phyloP scores from a whole-genome alignment of 2,113 vertebrate species.

The Oreamnos americanus region DNA sequence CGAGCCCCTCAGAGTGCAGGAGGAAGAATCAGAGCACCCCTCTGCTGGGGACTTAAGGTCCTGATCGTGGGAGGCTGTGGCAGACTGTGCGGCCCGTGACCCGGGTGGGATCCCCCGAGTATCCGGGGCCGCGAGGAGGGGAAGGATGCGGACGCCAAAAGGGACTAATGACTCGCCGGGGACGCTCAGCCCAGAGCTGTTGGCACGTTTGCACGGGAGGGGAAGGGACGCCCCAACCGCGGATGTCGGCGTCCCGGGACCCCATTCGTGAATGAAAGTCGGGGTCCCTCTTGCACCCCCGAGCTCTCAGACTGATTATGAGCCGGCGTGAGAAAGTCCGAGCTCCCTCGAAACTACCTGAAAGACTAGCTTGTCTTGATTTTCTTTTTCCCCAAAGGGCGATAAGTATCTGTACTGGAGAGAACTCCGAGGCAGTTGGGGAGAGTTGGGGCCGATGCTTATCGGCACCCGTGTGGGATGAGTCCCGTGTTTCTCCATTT shows the following conservation, averaged over 20 bases:
- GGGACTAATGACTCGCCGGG: neutral
- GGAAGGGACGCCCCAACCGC: neutral
- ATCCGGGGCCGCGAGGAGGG: neutral
- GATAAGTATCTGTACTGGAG: constrained; percentile 59
- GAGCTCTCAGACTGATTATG: neutral
- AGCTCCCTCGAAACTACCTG: constrained; percentile 13
- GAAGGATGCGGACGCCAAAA: neutral
- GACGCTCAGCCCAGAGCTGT: neutral
- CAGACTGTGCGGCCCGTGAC: neutral
- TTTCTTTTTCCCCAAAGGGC: neutral
- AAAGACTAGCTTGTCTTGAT: constrained; percentile 56
- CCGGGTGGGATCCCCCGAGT: neutral
- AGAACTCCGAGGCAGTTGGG: constrained; percentile 30
- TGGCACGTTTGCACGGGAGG: neutral
- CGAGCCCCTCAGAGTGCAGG: neutral
- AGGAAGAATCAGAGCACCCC: neutral
- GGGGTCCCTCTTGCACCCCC: neutral
- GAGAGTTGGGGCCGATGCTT: neutral
- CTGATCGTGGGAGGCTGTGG: neutral
- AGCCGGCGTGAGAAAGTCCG: neutral
- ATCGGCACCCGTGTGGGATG: neutral
- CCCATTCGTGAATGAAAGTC: neutral
- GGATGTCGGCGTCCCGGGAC: neutral
- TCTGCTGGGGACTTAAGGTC: neutral
- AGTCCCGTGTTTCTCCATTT: neutral